phyloP scores from a whole-genome alignment of 1,140 invertebrate species.

The Alviniconcha marisindica region DNA sequence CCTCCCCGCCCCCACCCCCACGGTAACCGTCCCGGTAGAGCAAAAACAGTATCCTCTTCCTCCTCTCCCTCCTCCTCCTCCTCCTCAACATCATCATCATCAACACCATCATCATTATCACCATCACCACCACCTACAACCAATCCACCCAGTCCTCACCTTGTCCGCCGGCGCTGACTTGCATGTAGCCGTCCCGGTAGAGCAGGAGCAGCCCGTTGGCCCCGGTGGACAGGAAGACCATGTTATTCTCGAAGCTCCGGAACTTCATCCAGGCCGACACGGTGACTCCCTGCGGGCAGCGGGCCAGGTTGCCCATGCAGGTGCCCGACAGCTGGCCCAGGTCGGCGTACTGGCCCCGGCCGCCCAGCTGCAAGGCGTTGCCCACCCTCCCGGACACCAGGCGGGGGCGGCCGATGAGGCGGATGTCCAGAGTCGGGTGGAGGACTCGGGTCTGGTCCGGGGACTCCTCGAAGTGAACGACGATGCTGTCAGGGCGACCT shows the following conservation, averaged over 20 bases:
- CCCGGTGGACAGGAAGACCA: slow-evolving; percentile 70
- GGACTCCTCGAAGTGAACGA: slow-evolving; percentile 68
- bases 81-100: no score
- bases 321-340: slow-evolving; percentile 58
- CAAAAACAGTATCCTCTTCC: no score
- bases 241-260: slow-evolving; percentile 60
- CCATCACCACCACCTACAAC: not conserved
- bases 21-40: no score
- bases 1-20: no score
- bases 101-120: no score
- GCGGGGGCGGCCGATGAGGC: slow-evolving; percentile 51
- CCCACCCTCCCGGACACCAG: slow-evolving; percentile 67
- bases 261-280: slow-evolving; percentile 70
- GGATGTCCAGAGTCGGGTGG: slow-evolving; percentile 55
- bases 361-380: slow-evolving; percentile 66
- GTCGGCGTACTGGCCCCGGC: slow-evolving; percentile 68
- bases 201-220: slow-evolving; percentile 64
- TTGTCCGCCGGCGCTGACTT: slow-evolving; percentile 55
- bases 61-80: no score
- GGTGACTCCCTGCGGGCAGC: slow-evolving; percentile 67
- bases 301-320: slow-evolving; percentile 69
- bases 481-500: slow-evolving; percentile 65
- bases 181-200: slow-evolving; percentile 61
- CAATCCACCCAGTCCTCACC: no score
- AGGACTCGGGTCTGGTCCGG: slow-evolving; percentile 50